A percentile compares a stretch with the other conserved stretches of the same genome.
Evolutionary conservation across 53 echinoderm and acorn worm genomes (phyloP).

Genomic region (Temnopleurus reevesii): DNA sequence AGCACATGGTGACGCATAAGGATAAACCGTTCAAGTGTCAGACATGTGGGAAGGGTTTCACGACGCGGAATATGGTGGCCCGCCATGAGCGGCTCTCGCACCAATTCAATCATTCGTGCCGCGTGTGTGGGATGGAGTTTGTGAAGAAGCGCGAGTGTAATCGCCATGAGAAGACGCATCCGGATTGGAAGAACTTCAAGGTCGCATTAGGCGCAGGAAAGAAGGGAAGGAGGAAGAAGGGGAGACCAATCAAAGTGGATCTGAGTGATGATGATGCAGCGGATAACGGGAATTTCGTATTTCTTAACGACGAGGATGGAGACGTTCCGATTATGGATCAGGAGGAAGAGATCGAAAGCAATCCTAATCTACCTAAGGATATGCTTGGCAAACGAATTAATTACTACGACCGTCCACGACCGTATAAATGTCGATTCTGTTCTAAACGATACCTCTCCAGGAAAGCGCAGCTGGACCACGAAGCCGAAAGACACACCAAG

Average conservation of each 20-base stretch:
- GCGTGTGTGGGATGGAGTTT: conserved; percentile 33
- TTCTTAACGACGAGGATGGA: background rate
- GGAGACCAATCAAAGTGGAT: background rate
- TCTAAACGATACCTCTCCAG: conserved; percentile 13
- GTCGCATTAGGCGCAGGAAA: no score
- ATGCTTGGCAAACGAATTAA: conserved; percentile 50
- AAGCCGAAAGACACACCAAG: conserved; percentile 39
- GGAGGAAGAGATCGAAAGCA: background rate
- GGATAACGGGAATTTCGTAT: background rate
- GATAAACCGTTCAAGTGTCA: conserved; percentile 42
- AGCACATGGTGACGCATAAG: conserved; percentile 48
- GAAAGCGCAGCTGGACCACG: conserved; percentile 22
- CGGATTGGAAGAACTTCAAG: conserved; percentile 41
- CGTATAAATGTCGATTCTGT: conserved; percentile 48
- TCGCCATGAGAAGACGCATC: conserved; percentile 44
- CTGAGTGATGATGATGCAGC: background rate
- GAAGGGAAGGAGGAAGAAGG: background rate
- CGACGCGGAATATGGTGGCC: conserved; percentile 18
- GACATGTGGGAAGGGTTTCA: conserved; percentile 27
- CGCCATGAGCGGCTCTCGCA: conserved; percentile 47
- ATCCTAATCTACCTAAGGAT: conserved; percentile 20
- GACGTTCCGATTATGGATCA: background rate
- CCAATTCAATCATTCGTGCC: conserved; percentile 2
- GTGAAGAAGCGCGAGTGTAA: conserved; percentile 43
- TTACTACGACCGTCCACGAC: conserved; percentile 52